phyloP scores from a whole-genome alignment of 1,140 invertebrate species.

The Asobara japonica region DNA sequence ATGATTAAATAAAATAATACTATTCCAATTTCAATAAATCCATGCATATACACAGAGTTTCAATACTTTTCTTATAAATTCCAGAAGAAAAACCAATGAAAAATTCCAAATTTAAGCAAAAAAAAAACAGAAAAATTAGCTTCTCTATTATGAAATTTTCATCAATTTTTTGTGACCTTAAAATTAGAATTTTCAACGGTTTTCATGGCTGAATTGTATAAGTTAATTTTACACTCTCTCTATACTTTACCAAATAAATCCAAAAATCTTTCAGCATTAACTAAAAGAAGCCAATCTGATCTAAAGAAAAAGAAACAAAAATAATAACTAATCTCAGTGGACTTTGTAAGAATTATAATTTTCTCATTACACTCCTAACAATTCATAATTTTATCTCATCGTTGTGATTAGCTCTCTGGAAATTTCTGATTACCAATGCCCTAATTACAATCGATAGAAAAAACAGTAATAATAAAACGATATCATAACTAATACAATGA shows the following conservation, averaged over 20 bases:
- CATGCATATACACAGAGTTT: no score
- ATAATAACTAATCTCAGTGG: background rate
- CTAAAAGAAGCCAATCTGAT: background rate
- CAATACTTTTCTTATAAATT: no score
- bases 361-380: background rate
- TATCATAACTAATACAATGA: conserved; percentile 17
- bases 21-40: no score
- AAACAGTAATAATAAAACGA: background rate
- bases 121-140: no score
- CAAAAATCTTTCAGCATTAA: conserved; percentile 28
- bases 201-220: no score
- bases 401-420: conserved; percentile 20
- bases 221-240: no score
- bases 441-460: background rate
- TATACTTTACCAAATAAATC: conserved; percentile 23
- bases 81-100: no score
- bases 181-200: no score
- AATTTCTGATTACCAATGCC: conserved; percentile 1
- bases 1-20: no score
- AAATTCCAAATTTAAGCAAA: no score
- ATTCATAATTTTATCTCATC: background rate
- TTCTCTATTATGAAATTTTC: no score
- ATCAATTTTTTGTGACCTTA: no score
- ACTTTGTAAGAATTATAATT: conserved; percentile 1
- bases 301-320: background rate